Evolutionary conservation across 92 coral and sea anemone genomes (phyloP), one percentile per base, ranked within the genome.

Genomic region (Metridium senile): DNA sequence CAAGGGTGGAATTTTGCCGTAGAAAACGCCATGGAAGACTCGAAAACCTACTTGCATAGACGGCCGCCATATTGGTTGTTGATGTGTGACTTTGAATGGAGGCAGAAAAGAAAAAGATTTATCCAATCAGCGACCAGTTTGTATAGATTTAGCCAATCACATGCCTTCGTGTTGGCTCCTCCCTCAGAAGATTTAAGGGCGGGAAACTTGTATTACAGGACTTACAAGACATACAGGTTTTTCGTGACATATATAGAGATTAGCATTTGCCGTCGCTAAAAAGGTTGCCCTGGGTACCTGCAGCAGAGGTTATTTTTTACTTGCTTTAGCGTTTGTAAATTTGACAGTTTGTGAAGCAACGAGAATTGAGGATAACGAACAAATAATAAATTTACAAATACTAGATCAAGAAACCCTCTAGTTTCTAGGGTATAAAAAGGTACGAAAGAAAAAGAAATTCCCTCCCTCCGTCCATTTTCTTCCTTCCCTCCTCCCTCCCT

Each of bases 121-220:
- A 43, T 33, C 78, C 78, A 73, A 73, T 73, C 78, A 72, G 29
- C 65, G 26, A 19, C 25, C 17, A 71, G 61, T 10, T 54, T 34
- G 1, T 2, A 16, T 58, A 1, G 1, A 17, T 8, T 74, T 33
- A 39, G 27, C 79, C 79, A 74, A 74, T 74, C 79, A 57, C 33
- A 71, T 26, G 25, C 18, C 46, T 16, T 1, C 20, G 18, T 65
- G 1, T 32, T 30, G 22, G 29, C 46, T 0, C n/a, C 46, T 13
- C 23, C 11, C 29, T 45, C 31, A 22, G 75, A 39, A 70, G n/a
- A n/a, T n/a, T n/a, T n/a, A n/a, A n/a, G n/a, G n/a, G 75, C 75
- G 75, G 62, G 75, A 51, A 70, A 70, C 75, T 70, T 49, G 75
- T 70, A 70, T 49, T 22, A 25, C 75, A 21, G 62, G 75, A 58